Base-by-base conservation (phyloP, 2,888 invertebrate species). In the Oscheius sp. region DNA sequence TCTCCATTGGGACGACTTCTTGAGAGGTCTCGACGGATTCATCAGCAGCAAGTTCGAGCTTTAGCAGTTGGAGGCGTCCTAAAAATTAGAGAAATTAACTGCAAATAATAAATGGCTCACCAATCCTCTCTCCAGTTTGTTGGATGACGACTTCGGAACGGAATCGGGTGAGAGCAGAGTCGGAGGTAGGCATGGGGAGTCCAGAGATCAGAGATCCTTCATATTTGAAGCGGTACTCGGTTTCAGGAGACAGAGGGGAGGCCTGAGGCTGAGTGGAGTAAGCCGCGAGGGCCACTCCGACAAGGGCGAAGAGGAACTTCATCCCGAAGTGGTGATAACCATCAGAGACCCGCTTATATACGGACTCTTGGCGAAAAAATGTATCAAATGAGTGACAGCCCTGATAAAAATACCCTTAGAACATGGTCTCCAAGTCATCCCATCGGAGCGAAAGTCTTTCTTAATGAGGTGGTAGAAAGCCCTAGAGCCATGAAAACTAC, bases 221-320 rank as follows among this genome's bases (percentile, higher is more conserved):
- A 41, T 70, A 75, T n/a, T 67, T 38, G 66, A 68, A 75, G 56
- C 69, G 61, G 72, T 69, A 72, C 51, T 75, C 74, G 50, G 33
- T 72, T 61, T 71, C 68, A 41, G 71, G 59, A n/a, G 54, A 33
- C 67, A 75, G 71, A 38, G 70, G 56, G 20, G 47, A 63, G 30
- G 68, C 67, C 56, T 69, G 47, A 47, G 63, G 49, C 50, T 36
- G 63, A n/a, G 5, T 30, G 28, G 64, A 64, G 64, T 50, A 9
- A 20, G 41, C 41, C 38, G 64, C 64, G n/a, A 64, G 51, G 54
- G 51, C 64, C 38, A 64, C 51, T 51, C 64, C 64, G 33, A 64
- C 20, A 33, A 64, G 54, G 51, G 64, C 64, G 64, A 64, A 54
- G 54, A 64, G 20, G 64, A 64, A 51, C 64, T 64, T 64, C 64